phyloP scores from a whole-genome alignment of 2,797 vertebrate species.

The Acomys russatus region DNA sequence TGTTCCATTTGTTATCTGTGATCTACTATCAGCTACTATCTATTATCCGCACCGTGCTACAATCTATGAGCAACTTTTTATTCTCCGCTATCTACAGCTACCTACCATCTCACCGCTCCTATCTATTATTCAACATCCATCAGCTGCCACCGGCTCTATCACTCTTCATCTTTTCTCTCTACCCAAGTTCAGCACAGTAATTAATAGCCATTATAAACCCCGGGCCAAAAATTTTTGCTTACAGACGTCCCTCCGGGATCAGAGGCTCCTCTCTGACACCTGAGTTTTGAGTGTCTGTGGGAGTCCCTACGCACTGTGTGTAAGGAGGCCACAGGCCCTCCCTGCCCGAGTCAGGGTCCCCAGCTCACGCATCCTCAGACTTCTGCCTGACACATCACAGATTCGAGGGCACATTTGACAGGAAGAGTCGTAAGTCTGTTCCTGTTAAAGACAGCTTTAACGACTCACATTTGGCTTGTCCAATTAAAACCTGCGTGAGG shows the following conservation, averaged over 20 bases:
- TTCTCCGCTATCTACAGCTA: slow-evolving; percentile 67
- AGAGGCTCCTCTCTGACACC: slow-evolving; percentile 7
- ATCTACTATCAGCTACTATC: slow-evolving; percentile 76
- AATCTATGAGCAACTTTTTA: slow-evolving; percentile 71
- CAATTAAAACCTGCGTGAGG: neutral
- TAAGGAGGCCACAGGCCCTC: neutral
- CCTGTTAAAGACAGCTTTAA: neutral
- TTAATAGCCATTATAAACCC: slow-evolving; percentile 74
- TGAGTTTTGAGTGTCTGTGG: neutral
- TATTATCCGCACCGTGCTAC: slow-evolving; percentile 68
- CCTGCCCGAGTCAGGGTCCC: neutral
- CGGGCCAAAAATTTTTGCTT: slow-evolving; percentile 35
- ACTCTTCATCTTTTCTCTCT: slow-evolving; percentile 57
- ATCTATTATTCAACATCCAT: slow-evolving; percentile 41
- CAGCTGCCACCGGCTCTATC: slow-evolving; percentile 65
- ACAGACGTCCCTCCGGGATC: neutral
- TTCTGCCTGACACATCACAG: slow-evolving; percentile 14
- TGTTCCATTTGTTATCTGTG: slow-evolving; percentile 83
- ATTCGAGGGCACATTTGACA: neutral
- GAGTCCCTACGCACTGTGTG: neutral
- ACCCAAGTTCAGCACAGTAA: slow-evolving; percentile 62
- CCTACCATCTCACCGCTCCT: slow-evolving; percentile 61
- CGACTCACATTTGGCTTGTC: neutral
- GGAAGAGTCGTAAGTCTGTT: neutral
- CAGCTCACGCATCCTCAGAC: neutral